Conservation (phyloP, 2,113 vertebrate genomes). For the Sebastes fasciatus region DNA sequence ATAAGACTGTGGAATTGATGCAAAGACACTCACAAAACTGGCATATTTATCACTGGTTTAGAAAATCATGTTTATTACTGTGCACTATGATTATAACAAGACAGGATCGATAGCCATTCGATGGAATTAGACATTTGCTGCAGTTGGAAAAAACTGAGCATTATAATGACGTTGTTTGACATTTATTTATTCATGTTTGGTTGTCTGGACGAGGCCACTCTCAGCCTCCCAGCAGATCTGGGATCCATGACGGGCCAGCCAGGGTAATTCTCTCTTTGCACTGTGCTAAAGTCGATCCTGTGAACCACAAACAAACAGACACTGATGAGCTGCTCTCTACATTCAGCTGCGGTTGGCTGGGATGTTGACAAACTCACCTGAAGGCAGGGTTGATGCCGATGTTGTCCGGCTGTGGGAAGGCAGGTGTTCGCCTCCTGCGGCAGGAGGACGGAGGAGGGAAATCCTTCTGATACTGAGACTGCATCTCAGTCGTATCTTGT, state of each 20-base stretch:
- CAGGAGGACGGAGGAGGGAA: slow-evolving; percentile 65
- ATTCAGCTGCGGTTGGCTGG: not conserved
- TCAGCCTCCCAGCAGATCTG: slow-evolving; percentile 5
- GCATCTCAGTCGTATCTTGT: slow-evolving; percentile 29
- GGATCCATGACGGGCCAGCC: slow-evolving; percentile 64
- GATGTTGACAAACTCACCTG: slow-evolving; percentile 53
- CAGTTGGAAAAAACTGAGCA: not conserved
- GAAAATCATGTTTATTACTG: slow-evolving; percentile 5
- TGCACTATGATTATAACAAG: not conserved
- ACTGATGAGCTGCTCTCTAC: not conserved
- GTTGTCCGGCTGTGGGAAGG: slow-evolving; percentile 80
- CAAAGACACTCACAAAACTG: not conserved
- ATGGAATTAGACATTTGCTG: not conserved
- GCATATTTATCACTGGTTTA: not conserved
- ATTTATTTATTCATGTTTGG: slow-evolving; percentile 7
- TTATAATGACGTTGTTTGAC: not conserved
- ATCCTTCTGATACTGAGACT: slow-evolving; percentile 81
- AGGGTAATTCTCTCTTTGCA: slow-evolving; percentile 77
- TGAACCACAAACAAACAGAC: slow-evolving; percentile 29
- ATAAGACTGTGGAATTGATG: not conserved
- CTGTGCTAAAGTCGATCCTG: slow-evolving; percentile 80
- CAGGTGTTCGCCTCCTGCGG: slow-evolving; percentile 65
- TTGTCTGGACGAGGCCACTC: not conserved
- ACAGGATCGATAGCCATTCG: not conserved
- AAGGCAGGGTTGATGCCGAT: slow-evolving; percentile 82